A percentile compares a stretch with the other conserved stretches of the same genome.
These are phyloP conservation scores for Parazoanthus atlanticus DNA, from an alignment of 92 coral and sea anemone genomes.

Conservation along the genomic window DNA sequence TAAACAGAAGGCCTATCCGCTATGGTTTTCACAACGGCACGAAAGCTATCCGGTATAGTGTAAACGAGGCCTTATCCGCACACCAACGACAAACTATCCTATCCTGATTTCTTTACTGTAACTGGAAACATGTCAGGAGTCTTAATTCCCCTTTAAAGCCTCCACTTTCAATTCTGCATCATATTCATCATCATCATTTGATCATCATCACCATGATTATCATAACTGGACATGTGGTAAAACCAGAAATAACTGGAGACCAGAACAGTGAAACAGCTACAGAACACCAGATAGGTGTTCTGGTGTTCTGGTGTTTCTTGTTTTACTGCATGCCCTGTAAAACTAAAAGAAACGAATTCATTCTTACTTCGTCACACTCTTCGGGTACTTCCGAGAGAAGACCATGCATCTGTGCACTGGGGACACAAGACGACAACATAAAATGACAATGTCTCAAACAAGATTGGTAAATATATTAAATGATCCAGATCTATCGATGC, in stretches of 20 bases:
- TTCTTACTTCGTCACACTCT: conserved; percentile 89
- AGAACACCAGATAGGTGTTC: neutral
- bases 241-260: neutral
- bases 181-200: neutral
- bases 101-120: neutral
- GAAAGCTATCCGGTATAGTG: too few species aligned
- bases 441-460: neutral
- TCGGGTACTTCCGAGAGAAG: conserved; percentile 96
- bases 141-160: neutral
- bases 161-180: neutral
- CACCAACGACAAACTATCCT: neutral
- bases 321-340: neutral
- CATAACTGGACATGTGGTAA: neutral
- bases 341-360: neutral
- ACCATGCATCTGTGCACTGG: conserved; percentile 97
- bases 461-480: neutral
- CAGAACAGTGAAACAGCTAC: neutral
- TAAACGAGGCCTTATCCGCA: neutral
- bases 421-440: conserved; percentile 1
- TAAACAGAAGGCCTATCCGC: too few species aligned
- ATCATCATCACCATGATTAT: neutral
- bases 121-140: neutral
- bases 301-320: neutral
- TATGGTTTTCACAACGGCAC: too few species aligned
- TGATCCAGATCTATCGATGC: too few species aligned